Conservation (phyloP, 1,140 invertebrate genomes). For the Ostrea edulis region DNA sequence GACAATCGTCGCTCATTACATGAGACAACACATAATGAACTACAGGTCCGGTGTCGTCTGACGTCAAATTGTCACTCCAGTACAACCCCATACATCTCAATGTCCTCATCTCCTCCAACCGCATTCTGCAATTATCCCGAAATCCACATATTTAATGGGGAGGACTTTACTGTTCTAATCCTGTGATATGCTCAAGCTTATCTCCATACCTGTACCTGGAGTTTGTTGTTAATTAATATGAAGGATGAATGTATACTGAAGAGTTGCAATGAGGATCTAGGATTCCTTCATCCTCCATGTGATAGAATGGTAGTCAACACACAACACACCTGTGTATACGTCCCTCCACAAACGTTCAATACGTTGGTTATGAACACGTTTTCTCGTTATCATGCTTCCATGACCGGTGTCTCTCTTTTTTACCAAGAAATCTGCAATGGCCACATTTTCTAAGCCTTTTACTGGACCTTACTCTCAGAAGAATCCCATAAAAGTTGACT, state of each 20-base stretch:
- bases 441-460: constrained; percentile 60
- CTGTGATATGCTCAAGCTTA: constrained; percentile 54
- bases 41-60: not conserved
- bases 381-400: constrained; percentile 56
- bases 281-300: constrained; percentile 55
- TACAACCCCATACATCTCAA: constrained; percentile 27
- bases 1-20: constrained; percentile 8
- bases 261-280: constrained; percentile 50
- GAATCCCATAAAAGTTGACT: constrained; percentile 55
- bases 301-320: constrained; percentile 42
- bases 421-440: constrained; percentile 58
- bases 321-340: constrained; percentile 44
- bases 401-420: constrained; percentile 29
- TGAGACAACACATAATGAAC: not conserved
- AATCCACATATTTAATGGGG: constrained; percentile 43
- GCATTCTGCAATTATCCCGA: constrained; percentile 55
- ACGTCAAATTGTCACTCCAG: not conserved
- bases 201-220: constrained; percentile 51
- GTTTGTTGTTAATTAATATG: constrained; percentile 52
- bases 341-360: constrained; percentile 52
- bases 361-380: constrained; percentile 55
- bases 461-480: constrained; percentile 56
- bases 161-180: constrained; percentile 52
- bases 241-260: constrained; percentile 45
- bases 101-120: constrained; percentile 13